Conservation (phyloP, 2,888 invertebrate genomes). For the Bursaphelenchus okinawaensis region DNA sequence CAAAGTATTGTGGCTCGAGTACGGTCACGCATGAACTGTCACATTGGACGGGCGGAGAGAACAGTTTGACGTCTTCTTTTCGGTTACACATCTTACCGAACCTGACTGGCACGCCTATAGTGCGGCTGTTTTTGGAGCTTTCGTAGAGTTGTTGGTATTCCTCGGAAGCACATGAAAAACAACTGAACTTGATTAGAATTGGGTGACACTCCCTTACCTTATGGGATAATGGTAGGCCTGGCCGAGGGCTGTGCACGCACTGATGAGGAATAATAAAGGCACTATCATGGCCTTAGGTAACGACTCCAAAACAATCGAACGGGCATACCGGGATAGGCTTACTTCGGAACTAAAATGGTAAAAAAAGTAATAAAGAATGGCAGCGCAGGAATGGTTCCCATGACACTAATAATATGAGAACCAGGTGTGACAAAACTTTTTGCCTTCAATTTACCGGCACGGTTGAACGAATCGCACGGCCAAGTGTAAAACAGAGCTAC, state of each 20-base stretch:
- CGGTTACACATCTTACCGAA: constrained; percentile 34
- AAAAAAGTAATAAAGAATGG: background rate
- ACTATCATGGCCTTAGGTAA: background rate
- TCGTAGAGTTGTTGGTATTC: constrained; percentile 31
- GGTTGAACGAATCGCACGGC: background rate
- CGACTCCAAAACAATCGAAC: background rate
- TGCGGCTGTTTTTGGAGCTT: constrained; percentile 18
- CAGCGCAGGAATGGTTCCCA: background rate
- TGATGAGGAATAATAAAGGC: no score
- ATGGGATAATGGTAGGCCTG: background rate
- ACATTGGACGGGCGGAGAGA: constrained; percentile 27
- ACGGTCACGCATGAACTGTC: constrained; percentile 33
- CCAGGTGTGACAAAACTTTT: background rate
- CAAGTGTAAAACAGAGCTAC: background rate
- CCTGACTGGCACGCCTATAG: constrained; percentile 23
- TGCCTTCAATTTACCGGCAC: background rate
- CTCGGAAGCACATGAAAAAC: constrained; percentile 38
- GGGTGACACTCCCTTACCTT: no score
- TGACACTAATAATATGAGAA: background rate
- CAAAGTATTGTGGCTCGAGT: constrained; percentile 34
- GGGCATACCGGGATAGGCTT: background rate
- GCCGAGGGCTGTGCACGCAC: no score
- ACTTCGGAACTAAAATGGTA: background rate
- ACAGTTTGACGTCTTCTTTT: constrained; percentile 18
- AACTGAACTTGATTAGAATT: no score